Evolutionary conservation across 2,113 vertebrate species (phyloP), one percentile per base, ranked within the genome.

Genomic region (Malurus elegans): DNA sequence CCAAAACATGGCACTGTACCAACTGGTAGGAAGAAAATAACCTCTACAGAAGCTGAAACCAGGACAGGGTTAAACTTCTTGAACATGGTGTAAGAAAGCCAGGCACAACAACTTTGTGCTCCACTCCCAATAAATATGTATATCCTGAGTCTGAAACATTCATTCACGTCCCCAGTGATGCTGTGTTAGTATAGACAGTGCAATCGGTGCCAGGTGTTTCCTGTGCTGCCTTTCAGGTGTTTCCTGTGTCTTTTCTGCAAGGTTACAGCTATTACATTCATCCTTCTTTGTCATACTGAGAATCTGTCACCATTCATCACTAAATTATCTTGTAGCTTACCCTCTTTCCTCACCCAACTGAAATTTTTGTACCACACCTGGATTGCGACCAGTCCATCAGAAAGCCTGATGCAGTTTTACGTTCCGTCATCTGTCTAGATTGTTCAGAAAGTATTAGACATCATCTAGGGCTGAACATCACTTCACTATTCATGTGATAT

Each of bases 321-420:
- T 18, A 26, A 42, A 31, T 60, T 5, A 2, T 24, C 56, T 66
- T 62, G 67, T 19, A 45, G 14, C 42, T 70, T 56, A 38, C 13
- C 12, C 21, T 65, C 5, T 42, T 24, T 72, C 25, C 4, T 79
- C 45, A 51, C 28, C 16, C 8, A 20, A 19, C 20, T 38, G 51
- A 57, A 53, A 60, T 32, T 32, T 40, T 38, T 62, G n/a, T 79
- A 17, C 14, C 51, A 15, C 8, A 12, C 53, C 14, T 62, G 53
- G 20, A 29, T 44, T 28, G 7, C 0, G 0, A 62, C 18, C 25
- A 71, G 47, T 38, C 31, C 18, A 19, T 42, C 7, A 5, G 13
- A 75, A 71, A 67, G 28, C 1, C 8, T 4, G 16, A 71, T 44
- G 12, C 7, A 36, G 8, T 9, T 61, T 61, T 26, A 48, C 75